Conservation (phyloP, 2,797 vertebrate species). For the Manis javanica region DNA sequence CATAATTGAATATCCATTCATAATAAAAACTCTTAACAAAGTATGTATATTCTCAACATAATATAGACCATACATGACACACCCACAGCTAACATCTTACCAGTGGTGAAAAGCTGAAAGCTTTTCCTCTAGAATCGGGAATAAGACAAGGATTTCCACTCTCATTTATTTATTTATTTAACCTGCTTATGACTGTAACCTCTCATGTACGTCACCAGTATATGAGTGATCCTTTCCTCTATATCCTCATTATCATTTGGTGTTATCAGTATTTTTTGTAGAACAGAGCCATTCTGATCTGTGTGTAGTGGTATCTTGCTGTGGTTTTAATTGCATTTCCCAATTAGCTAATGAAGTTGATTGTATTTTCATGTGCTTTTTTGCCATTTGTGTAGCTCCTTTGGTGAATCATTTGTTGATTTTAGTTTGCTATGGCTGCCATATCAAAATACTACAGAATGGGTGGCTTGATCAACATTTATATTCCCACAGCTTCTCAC, state of each 20-base stretch:
- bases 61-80: too few relatives aligned
- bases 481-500: not conserved
- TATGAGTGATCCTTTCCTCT: not conserved
- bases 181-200: not conserved
- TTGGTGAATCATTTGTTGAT: not conserved
- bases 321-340: not conserved
- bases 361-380: not conserved
- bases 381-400: not conserved
- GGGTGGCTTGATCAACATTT: not conserved
- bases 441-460: not conserved
- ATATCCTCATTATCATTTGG: not conserved
- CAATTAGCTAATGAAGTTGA: not conserved
- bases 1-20: too few relatives aligned
- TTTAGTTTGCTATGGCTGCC: not conserved
- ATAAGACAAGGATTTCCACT: too few relatives aligned
- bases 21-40: too few relatives aligned
- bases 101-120: too few relatives aligned
- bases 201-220: not conserved
- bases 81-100: too few relatives aligned
- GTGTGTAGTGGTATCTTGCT: not conserved
- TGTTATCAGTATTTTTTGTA: not conserved
- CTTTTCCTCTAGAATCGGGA: too few relatives aligned
- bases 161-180: too few relatives aligned
- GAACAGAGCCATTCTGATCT: not conserved
- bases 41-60: too few relatives aligned